A percentile compares a stretch with the other conserved stretches of the same genome.
Conservation (phyloP, 2,797 vertebrate genomes). For the Xerus rutilus region DNA sequence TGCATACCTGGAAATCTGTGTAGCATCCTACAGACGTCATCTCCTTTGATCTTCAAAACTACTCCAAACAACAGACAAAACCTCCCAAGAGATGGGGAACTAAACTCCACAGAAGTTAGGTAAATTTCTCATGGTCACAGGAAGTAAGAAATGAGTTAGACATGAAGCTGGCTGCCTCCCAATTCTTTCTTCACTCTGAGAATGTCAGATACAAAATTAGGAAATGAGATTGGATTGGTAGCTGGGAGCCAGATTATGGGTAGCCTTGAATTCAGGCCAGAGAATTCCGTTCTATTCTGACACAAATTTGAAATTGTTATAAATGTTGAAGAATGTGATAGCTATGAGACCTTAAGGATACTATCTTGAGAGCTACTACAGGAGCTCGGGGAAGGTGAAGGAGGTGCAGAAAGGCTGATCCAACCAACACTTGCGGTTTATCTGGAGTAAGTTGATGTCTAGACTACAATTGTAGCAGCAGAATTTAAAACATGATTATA, state of each 20-base stretch:
- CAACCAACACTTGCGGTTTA: background rate
- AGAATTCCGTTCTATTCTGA: conserved; percentile 57
- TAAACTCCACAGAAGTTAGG: background rate
- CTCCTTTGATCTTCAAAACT: background rate
- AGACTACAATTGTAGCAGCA: background rate
- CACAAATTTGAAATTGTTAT: conserved; percentile 56
- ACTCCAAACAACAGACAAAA: background rate
- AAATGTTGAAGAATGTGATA: conserved; percentile 56
- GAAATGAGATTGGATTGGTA: conserved; percentile 47
- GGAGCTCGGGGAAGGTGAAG: background rate
- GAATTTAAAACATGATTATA: background rate
- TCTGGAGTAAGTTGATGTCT: background rate
- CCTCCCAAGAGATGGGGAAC: background rate
- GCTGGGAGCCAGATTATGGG: conserved; percentile 32
- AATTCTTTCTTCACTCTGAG: conserved; percentile 35
- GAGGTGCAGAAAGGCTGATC: background rate
- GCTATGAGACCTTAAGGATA: background rate
- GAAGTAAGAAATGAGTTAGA: conserved; percentile 10
- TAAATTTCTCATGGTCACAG: background rate
- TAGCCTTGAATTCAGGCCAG: conserved; percentile 50
- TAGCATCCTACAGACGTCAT: background rate
- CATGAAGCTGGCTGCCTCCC: background rate
- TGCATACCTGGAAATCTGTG: background rate
- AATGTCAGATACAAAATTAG: conserved; percentile 56
- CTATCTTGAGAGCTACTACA: background rate